phyloP scores from a whole-genome alignment of 2,888 invertebrate species.

The Blastobasis adustella region DNA sequence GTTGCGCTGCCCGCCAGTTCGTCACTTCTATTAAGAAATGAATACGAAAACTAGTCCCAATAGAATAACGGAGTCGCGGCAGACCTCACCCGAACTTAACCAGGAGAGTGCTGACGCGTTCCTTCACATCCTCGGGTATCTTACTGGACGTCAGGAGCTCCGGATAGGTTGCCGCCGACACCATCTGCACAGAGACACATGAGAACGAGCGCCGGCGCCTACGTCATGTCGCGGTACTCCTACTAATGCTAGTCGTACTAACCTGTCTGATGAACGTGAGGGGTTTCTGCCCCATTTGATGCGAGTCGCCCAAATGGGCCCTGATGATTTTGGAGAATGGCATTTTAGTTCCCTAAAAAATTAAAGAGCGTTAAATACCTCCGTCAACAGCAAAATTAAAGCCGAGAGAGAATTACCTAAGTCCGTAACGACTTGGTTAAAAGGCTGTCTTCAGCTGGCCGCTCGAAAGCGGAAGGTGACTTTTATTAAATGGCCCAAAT shows the following conservation, averaged over 20 bases:
- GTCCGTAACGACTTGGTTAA: no score
- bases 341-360: slow-evolving; percentile 82
- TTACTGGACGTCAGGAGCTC: slow-evolving; percentile 54
- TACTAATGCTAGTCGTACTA: slow-evolving; percentile 15
- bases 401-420: no score
- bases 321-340: slow-evolving; percentile 93
- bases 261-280: slow-evolving; percentile 96
- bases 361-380: neutral
- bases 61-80: slow-evolving; percentile 41
- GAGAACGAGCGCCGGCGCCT: neutral
- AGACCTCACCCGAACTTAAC: slow-evolving; percentile 77
- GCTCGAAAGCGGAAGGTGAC: no score
- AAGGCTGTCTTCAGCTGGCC: no score
- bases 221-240: neutral
- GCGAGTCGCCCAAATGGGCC: slow-evolving; percentile 98
- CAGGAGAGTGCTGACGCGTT: slow-evolving; percentile 78
- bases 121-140: slow-evolving; percentile 89
- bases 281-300: slow-evolving; percentile 96
- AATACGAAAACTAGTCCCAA: neutral
- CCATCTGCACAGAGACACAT: slow-evolving; percentile 23
- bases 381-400: neutral
- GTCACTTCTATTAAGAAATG: neutral
- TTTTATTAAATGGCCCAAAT: no score
- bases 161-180: slow-evolving; percentile 84
- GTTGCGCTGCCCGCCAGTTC: neutral